Evolutionary conservation across 2,888 invertebrate species (phyloP).

Genomic region (Lordiphosa andalusiaca): DNA sequence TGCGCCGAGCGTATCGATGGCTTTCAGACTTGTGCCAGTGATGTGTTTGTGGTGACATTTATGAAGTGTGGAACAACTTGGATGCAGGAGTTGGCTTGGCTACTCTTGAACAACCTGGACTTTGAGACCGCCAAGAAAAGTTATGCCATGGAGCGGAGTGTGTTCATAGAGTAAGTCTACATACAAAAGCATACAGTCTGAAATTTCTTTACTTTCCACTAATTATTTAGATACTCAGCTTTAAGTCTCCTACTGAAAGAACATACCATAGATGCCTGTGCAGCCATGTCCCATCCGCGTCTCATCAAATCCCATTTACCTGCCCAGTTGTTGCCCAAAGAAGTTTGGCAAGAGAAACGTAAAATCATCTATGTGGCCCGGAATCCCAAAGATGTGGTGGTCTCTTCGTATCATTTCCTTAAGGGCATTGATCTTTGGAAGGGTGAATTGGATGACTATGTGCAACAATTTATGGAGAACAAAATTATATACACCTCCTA

Average conservation of each 20-base stretch:
- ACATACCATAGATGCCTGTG: conserved; percentile 9
- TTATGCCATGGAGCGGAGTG: conserved; percentile 16
- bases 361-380: conserved; percentile 89
- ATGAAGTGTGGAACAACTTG: conserved; percentile 61
- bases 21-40: conserved; percentile 47
- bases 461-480: conserved; percentile 34
- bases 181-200: too few species aligned
- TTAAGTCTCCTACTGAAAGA: neutral
- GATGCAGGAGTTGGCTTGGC: conserved; percentile 60
- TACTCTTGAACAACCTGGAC: conserved; percentile 54
- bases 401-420: conserved; percentile 87
- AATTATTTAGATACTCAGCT: neutral
- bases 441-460: conserved; percentile 81
- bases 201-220: neutral
- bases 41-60: conserved; percentile 53
- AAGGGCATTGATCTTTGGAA: conserved; percentile 83
- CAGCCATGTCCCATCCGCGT: conserved; percentile 37
- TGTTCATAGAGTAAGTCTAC: conserved; percentile 44
- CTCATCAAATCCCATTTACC: conserved; percentile 62
- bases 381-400: conserved; percentile 90
- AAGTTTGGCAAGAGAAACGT: conserved; percentile 47
- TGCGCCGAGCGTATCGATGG: conserved; percentile 25
- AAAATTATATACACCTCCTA: conserved; percentile 39
- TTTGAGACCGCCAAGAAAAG: conserved; percentile 35
- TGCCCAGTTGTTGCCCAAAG: conserved; percentile 47